Evolutionary conservation across 2,113 vertebrate species (phyloP), one percentile per base, ranked within the genome.

Genomic region (Dromas ardeola): DNA sequence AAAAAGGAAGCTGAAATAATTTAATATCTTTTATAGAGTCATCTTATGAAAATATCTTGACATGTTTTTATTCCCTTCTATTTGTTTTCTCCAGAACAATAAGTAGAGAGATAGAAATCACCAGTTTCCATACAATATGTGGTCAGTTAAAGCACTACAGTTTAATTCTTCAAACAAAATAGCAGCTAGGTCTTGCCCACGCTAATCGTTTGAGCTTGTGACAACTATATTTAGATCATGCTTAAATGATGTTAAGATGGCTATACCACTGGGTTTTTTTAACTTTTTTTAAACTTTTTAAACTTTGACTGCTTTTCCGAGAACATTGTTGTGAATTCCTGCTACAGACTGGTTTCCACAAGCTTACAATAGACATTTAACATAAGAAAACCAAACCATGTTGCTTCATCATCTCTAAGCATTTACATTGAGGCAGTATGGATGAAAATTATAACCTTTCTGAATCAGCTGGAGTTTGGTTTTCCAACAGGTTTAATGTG

Each of bases 21-120:
- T 71, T 11, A 86, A 61, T 19, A 4, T n/a, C 47, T 79, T 89
- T 49, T 47, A 52, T 15, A 70, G 32, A 73, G 15, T 40, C 43
- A 34, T 61, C 15, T 52, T 65, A 84, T 12, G 73, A 89, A 88
- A 91, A 78, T 34, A 78, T 13, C n/a, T 84, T 23, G 29, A 78
- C 36, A 63, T 47, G 20, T 65, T 95, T 96, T 95, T 63, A 38
- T 92, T 72, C 26, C 34, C n/a, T 90, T 78, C 21, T 63, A 47
- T 0, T 2, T 91, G 20, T 88, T 93, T 95, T 74, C 40, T 76
- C 34, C 40, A 78, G 61, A 69, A 82, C 15, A 80, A 23, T 85
- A 70, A 65, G 10, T 8, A n/a, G 17, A 72, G 52, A 70, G 40
- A 49, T 14, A 43, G 49, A 87, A 90, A 76, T 58, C 43, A 81